phyloP scores from a whole-genome alignment of 2,797 vertebrate genomes.

The Hyperoplus lanceolatus region DNA sequence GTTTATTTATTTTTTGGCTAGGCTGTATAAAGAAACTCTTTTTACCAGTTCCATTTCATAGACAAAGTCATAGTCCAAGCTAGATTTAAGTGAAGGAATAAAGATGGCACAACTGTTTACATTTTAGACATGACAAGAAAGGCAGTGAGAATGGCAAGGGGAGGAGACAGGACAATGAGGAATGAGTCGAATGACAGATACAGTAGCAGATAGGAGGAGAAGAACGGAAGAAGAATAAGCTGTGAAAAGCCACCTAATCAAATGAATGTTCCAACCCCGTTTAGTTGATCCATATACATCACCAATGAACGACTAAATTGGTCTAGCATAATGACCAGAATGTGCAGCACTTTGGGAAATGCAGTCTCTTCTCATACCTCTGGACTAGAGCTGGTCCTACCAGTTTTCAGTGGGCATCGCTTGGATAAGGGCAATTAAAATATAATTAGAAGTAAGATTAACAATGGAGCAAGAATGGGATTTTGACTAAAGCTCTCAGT shows the following conservation, averaged over 20 bases:
- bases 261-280: slow-evolving; percentile 52
- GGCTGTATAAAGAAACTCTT: not conserved
- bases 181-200: slow-evolving; percentile 21
- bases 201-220: not conserved
- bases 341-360: slow-evolving; percentile 2
- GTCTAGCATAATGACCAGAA: slow-evolving; percentile 27
- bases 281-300: slow-evolving; percentile 44
- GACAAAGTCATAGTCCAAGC: not conserved
- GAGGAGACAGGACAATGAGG: slow-evolving; percentile 20
- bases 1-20: not conserved
- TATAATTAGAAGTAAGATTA: slow-evolving; percentile 50
- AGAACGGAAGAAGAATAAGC: slow-evolving; percentile 10
- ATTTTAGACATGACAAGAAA: not conserved
- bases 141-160: slow-evolving; percentile 14
- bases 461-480: slow-evolving; percentile 28
- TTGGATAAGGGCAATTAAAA: slow-evolving; percentile 47
- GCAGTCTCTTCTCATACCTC: not conserved
- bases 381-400: slow-evolving; percentile 46
- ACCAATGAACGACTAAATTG: slow-evolving; percentile 31
- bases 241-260: slow-evolving; percentile 46
- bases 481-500: slow-evolving; percentile 26
- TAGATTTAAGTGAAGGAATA: not conserved
- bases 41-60: not conserved
- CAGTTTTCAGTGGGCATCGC: slow-evolving; percentile 31
- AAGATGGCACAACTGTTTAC: not conserved